Percentiles rank a stretch among this genome's conserved stretches.
phyloP scores from a whole-genome alignment of 2,113 vertebrate genomes.

The Ifrita kowaldi region DNA sequence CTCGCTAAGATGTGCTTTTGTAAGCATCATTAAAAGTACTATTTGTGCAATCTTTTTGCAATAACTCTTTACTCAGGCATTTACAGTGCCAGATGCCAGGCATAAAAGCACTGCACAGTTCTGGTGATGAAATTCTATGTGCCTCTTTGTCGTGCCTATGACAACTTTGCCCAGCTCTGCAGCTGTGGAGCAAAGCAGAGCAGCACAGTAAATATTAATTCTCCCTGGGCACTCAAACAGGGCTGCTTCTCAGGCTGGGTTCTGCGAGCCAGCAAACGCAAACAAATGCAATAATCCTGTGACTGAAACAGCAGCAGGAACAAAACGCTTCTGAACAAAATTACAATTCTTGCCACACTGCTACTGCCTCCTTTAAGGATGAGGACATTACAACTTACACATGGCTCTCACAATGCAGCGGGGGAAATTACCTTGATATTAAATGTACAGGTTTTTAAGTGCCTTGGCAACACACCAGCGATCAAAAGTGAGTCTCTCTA shows the following conservation, averaged over 20 bases:
- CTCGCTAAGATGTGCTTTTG: not conserved
- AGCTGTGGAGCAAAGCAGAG: not conserved
- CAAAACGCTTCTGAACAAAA: not conserved
- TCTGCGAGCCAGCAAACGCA: not conserved
- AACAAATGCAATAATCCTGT: not conserved
- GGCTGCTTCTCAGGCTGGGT: not conserved
- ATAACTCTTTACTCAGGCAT: not conserved
- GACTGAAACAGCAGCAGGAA: not conserved
- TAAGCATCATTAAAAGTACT: constrained; percentile 21
- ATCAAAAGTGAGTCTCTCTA: not conserved
- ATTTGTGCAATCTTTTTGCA: constrained; percentile 16
- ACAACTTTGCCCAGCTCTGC: constrained; percentile 7
- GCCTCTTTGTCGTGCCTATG: not conserved
- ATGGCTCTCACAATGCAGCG: not conserved
- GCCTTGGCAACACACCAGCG: not conserved
- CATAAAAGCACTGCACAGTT: not conserved
- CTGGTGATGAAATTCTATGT: constrained; percentile 1
- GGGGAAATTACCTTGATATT: not conserved
- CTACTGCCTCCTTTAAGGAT: not conserved
- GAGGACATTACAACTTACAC: not conserved
- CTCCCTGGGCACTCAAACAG: not conserved
- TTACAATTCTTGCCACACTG: not conserved
- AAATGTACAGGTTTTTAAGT: not conserved
- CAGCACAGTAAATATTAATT: constrained; percentile 12
- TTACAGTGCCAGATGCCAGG: constrained; percentile 6